Conservation (phyloP, 2,113 vertebrate genomes). For the Globicephala melas region DNA sequence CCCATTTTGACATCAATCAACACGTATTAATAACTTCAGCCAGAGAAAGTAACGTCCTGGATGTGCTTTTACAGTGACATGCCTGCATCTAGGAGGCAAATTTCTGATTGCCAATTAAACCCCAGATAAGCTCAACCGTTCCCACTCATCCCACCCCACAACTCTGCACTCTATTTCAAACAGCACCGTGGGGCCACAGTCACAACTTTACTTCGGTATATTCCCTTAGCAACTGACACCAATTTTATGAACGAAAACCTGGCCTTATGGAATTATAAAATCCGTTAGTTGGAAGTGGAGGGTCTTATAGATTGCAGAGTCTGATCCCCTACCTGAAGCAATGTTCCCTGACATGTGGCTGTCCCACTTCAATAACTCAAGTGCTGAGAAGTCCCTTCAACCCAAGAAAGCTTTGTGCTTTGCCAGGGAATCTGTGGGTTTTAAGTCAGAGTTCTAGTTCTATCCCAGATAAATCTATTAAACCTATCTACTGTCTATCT, state of each 20-base stretch:
- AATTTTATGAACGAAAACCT: slow-evolving; percentile 68
- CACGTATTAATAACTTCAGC: slow-evolving; percentile 83
- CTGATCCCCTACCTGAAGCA: not conserved
- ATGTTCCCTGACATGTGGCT: rapidly evolving
- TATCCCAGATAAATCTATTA: not conserved
- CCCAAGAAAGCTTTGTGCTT: not conserved
- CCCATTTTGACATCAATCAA: slow-evolving; percentile 82
- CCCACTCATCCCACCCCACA: slow-evolving; percentile 62
- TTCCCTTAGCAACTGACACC: slow-evolving; percentile 58
- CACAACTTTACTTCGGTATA: slow-evolving; percentile 63
- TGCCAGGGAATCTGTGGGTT: not conserved
- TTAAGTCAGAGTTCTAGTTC: not conserved
- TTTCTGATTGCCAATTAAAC: slow-evolving; percentile 80
- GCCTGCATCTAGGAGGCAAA: slow-evolving; percentile 70
- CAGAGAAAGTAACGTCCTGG: slow-evolving; percentile 76
- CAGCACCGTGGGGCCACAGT: slow-evolving; percentile 56
- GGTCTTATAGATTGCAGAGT: not conserved
- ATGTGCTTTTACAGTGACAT: slow-evolving; percentile 77
- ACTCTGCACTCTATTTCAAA: slow-evolving; percentile 66
- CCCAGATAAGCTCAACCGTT: slow-evolving; percentile 71
- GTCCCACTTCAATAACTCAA: not conserved
- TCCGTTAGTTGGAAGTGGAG: not conserved
- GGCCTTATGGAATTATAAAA: not conserved
- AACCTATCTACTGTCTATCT: not conserved
- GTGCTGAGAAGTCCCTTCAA: not conserved